Percentiles rank a stretch among this genome's conserved stretches.
Conservation (phyloP, 2,888 invertebrate genomes). For the Prenolepis imparis region DNA sequence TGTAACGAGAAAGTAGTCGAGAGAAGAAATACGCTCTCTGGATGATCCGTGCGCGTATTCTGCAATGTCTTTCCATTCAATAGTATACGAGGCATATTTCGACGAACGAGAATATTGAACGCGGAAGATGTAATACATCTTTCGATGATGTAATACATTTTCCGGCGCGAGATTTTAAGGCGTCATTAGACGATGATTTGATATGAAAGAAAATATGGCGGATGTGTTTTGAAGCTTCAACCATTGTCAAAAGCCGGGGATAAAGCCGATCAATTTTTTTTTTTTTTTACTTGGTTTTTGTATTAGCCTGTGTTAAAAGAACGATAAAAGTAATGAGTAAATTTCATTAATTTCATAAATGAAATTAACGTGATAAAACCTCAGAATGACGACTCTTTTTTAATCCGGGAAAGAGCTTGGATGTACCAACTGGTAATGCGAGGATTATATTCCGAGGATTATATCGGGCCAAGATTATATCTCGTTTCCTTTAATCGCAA, state of each 20-base stretch:
- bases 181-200: constrained; percentile 21
- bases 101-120: background rate
- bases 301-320: background rate
- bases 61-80: background rate
- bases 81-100: background rate
- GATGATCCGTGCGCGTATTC: constrained; percentile 13
- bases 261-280: background rate
- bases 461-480: constrained; percentile 36
- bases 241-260: background rate
- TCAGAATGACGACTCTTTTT: constrained; percentile 24
- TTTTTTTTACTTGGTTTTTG: background rate
- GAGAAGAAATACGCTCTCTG: constrained; percentile 11
- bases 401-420: background rate
- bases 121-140: background rate
- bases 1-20: background rate
- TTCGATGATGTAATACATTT: background rate
- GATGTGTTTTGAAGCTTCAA: background rate
- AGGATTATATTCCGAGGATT: constrained; percentile 45
- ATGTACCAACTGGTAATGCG: constrained; percentile 18
- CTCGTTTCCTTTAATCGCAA: constrained; percentile 40
- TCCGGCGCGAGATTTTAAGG: background rate
- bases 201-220: background rate
- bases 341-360: constrained; percentile 8
- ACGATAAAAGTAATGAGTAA: background rate
- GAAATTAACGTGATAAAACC: constrained; percentile 18